phyloP scores from a whole-genome alignment of 2,113 vertebrate genomes.

The Montifringilla adamsi region DNA sequence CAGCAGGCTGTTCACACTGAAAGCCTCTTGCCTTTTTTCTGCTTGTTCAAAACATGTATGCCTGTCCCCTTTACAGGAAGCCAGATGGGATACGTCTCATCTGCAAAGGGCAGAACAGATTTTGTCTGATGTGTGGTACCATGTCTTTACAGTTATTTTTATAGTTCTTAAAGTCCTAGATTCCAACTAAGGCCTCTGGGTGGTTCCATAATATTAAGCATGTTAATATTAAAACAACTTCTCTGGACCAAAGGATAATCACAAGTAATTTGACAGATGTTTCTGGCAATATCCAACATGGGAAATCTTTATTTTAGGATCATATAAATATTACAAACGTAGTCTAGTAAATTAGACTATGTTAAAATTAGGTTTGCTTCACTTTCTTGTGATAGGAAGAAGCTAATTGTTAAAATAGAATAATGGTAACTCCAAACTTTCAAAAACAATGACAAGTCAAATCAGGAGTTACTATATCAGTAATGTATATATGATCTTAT shows the following conservation, averaged over 20 bases:
- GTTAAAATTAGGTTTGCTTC: neutral
- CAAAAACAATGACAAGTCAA: neutral
- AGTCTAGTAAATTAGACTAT: neutral
- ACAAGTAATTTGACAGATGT: neutral
- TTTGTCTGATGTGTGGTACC: constrained; percentile 38
- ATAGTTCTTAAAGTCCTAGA: neutral
- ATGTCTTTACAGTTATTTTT: constrained; percentile 46
- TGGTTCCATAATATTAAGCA: constrained; percentile 6
- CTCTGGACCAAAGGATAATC: neutral
- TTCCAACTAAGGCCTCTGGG: neutral
- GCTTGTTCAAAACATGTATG: neutral
- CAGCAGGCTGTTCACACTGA: constrained; percentile 31
- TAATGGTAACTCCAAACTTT: neutral
- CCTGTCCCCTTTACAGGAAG: neutral
- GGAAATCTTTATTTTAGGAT: constrained; percentile 16
- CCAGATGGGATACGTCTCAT: constrained; percentile 54
- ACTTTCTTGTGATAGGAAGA: neutral
- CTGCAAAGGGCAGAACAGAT: constrained; percentile 58
- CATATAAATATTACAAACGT: neutral
- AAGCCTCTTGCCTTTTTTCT: constrained; percentile 33
- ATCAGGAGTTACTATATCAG: neutral
- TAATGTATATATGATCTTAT: neutral
- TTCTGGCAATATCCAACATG: neutral
- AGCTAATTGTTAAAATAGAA: neutral
- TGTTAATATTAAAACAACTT: neutral